Evolutionary conservation across 1,140 invertebrate species (phyloP).

Genomic region (Musca domestica): DNA sequence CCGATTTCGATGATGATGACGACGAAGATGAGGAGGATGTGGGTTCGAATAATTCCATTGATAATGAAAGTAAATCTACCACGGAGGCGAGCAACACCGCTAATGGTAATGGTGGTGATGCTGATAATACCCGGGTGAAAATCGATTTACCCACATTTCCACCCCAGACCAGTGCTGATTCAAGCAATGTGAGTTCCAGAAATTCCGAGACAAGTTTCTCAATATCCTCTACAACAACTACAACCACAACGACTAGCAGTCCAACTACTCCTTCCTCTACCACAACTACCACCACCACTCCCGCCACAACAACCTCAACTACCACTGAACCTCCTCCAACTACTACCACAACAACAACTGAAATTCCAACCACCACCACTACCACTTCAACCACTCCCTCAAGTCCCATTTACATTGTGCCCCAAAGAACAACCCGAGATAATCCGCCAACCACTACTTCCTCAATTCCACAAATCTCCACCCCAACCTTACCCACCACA

Average conservation of each 20-base stretch:
- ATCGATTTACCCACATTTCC: conserved; percentile 56
- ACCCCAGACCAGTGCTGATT: conserved; percentile 37
- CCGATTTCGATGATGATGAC: conserved; percentile 42
- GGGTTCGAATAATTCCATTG: conserved; percentile 31
- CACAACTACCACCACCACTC: conserved; percentile 16
- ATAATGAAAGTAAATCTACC: conserved; percentile 27
- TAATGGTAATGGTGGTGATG: background rate
- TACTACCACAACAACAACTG: conserved; percentile 24
- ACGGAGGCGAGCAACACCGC: conserved; percentile 28
- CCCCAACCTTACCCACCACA: conserved; percentile 7
- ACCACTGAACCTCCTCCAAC: background rate
- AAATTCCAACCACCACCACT: conserved; percentile 11
- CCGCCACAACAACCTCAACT: background rate
- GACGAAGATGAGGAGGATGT: conserved; percentile 38
- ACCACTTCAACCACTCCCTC: conserved; percentile 24
- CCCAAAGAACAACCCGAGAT: conserved; percentile 8
- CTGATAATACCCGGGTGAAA: conserved; percentile 45
- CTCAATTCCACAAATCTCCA: background rate
- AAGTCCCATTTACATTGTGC: conserved; percentile 22
- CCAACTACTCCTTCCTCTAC: conserved; percentile 26
- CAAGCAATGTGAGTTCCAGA: conserved; percentile 37
- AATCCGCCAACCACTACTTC: background rate
- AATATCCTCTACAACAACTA: conserved; percentile 5
- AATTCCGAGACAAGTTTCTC: conserved; percentile 27
- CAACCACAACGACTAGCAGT: conserved; percentile 26